Base-by-base conservation (phyloP, 1,140 invertebrate genomes). In the Bicyclus anynana region DNA sequence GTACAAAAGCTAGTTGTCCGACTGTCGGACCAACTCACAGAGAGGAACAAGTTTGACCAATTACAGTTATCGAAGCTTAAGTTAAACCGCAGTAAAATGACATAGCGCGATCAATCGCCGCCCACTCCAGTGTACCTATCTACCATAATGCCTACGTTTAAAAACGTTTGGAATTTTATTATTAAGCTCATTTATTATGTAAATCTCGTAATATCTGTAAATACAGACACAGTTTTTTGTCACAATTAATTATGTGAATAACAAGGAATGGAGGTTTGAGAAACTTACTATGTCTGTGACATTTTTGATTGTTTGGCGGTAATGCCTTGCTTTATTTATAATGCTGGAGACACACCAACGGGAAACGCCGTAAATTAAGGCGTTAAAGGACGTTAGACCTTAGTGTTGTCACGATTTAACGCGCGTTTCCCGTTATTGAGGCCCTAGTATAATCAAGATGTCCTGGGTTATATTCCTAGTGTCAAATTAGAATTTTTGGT, bases 221-320 rank as follows among this genome's bases (percentile, higher is more conserved):
- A 35, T 35, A 35, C 33, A 14, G 37, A 40, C 37, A 40, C 37
- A 40, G 37, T 40, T 40, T 40, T 33, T 33, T 33, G 16, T 40
- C 14, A 40, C 17, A 40, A 40, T 40, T 40, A 40, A 40, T 40
- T 40, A 40, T 40, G n/a, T n/a, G n/a, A n/a, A n/a, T n/a, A n/a
- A n/a, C n/a, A n/a, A n/a, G n/a, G n/a, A n/a, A n/a, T n/a, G n/a
- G n/a, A n/a, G n/a, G n/a, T n/a, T n/a, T n/a, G n/a, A n/a, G n/a
- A n/a, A n/a, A n/a, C n/a, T n/a, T n/a, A n/a, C n/a, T n/a, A n/a
- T n/a, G n/a, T n/a, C n/a, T n/a, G n/a, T n/a, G n/a, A n/a, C n/a
- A n/a, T n/a, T n/a, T n/a, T n/a, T n/a, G n/a, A n/a, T n/a, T n/a
- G n/a, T n/a, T n/a, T n/a, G n/a, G n/a, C n/a, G n/a, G n/a, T n/a